phyloP scores from a whole-genome alignment of 2,797 vertebrate species.

The Muscicapa comitata region DNA sequence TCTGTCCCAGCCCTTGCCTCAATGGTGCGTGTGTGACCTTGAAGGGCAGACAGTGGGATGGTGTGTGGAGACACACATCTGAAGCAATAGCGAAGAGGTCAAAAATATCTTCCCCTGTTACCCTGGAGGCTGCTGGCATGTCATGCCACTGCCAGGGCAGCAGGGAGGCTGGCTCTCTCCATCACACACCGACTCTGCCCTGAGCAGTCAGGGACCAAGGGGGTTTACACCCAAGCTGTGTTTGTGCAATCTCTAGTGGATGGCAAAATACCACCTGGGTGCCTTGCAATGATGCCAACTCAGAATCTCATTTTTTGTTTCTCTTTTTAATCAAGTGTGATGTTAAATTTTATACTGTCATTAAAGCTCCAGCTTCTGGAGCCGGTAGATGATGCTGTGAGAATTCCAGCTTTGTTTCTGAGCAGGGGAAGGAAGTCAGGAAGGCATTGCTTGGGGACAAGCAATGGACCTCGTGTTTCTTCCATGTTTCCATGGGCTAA shows the following conservation, averaged over 20 bases:
- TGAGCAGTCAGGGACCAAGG: background rate
- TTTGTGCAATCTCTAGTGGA: background rate
- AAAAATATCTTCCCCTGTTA: background rate
- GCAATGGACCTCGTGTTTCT: background rate
- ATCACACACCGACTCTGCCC: background rate
- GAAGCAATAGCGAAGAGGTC: background rate
- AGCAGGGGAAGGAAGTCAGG: background rate
- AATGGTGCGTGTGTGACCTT: rapidly evolving
- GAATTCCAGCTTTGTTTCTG: background rate
- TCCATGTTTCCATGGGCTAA: background rate
- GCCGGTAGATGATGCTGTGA: background rate
- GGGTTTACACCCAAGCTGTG: background rate
- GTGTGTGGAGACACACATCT: background rate
- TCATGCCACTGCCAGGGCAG: background rate
- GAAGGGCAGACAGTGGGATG: background rate
- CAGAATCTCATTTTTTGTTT: background rate
- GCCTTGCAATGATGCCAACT: background rate
- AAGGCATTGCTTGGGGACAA: background rate
- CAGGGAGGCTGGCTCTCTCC: background rate
- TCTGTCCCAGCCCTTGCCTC: background rate
- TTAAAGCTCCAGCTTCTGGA: background rate
- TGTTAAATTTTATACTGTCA: background rate
- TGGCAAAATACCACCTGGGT: background rate
- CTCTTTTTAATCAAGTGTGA: background rate
- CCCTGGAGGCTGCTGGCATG: background rate